Base-by-base conservation (phyloP, 2,797 vertebrate genomes). In the Tamandua tetradactyla region DNA sequence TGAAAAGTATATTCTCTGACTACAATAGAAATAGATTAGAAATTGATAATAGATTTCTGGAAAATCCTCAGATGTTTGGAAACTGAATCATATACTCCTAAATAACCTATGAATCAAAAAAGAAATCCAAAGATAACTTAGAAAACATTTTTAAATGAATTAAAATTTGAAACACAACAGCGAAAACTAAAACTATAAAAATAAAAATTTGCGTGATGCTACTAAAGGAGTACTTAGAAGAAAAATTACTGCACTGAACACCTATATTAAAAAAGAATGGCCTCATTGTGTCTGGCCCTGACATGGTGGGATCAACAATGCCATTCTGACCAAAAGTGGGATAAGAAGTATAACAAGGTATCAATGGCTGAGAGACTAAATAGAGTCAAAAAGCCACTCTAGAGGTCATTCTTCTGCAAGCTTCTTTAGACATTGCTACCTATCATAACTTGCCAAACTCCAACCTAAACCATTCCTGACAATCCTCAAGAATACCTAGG, bases 51-150 rank as follows among this genome's bases (percentile, higher is more conserved):
- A 85, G 66, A 86, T 37, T 44, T 75, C 52, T 35, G 37, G 47
- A 86, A 94, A 95, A 81, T 85, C 18, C n/a, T 17, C 62, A 90
- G 71, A 30, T 83, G 89, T 74, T 62, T 87, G 55, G 12, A 92
- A 89, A 93, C 91, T 64, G 92, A 96, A 57, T n/a, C 89, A 92
- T 66, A 90, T 1, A 80, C n/a, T 87, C 75, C 22, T 47, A 96
- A 87, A 91, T 76, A 84, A 93, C 25, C 9, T 30, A 68, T 35
- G 47, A 32, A 9, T 66, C 78, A 92, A 93, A 75, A 22, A 72
- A 75, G 57, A 96, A 89, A 66, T 66, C 27, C 61, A 83, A 83
- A 78, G 12, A 23, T 71, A 83, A 96, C n/a, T n/a, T 17, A 93
- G 52, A 87, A 89, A 71, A 32, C 66, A 84, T 84, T 83, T 92